Evolutionary conservation across 2,797 vertebrate species (phyloP).

Genomic region (Lophius americanus): DNA sequence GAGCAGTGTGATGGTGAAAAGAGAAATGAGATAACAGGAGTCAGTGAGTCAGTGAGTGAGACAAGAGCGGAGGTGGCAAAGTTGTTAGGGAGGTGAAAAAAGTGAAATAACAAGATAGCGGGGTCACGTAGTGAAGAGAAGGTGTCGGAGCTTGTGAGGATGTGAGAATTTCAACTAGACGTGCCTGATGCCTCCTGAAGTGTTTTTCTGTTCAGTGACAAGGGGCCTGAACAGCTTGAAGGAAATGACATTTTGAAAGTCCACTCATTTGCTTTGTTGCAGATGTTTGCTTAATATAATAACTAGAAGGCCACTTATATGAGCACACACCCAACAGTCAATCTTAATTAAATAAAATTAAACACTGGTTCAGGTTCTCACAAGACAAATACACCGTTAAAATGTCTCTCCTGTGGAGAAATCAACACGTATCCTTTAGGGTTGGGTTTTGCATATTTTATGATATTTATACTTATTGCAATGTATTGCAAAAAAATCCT

Average conservation of each 20-base stretch:
- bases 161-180: constrained; percentile 32
- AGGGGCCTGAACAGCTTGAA: background rate
- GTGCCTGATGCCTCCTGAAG: constrained; percentile 10
- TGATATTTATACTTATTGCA: no score
- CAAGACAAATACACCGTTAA: no score
- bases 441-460: no score
- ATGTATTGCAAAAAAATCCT: no score
- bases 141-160: constrained; percentile 24
- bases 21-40: constrained; percentile 13
- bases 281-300: no score
- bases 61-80: constrained; percentile 2
- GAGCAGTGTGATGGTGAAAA: constrained; percentile 3
- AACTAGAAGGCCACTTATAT: no score
- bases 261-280: background rate
- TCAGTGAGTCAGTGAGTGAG: background rate
- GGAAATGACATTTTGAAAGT: background rate
- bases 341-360: no score
- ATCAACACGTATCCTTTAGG: no score
- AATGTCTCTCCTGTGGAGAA: no score
- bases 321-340: no score
- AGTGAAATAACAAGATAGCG: background rate
- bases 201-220: background rate
- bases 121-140: background rate
- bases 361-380: no score
- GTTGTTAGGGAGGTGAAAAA: constrained; percentile 8